A percentile compares a stretch with the other conserved stretches of the same genome.
phyloP scores from a whole-genome alignment of 2,797 vertebrate species.

The Melanotaenia pygmaea region DNA sequence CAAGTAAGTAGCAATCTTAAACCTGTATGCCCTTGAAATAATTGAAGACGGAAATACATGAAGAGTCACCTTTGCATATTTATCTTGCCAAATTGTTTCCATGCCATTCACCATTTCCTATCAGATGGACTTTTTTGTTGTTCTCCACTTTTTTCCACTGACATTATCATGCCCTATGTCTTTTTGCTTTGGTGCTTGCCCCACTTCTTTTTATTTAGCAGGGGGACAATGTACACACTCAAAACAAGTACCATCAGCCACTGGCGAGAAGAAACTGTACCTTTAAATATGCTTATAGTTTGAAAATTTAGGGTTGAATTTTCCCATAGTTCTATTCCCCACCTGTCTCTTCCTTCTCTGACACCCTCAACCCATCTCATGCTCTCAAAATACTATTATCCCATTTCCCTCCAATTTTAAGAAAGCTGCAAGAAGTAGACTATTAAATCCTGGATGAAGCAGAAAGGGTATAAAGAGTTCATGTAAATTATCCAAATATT shows the following conservation, averaged over 20 bases:
- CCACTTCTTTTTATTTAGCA: neutral
- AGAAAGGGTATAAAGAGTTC: constrained; percentile 57
- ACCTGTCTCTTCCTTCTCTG: constrained; percentile 46
- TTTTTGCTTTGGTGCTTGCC: constrained; percentile 21
- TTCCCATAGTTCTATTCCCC: constrained; percentile 52
- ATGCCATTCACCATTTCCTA: neutral
- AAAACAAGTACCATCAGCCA: constrained; percentile 59
- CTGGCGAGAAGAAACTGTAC: constrained; percentile 43
- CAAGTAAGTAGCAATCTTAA: constrained; percentile 41
- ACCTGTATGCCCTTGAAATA: constrained; percentile 49
- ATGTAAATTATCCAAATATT: constrained; percentile 75
- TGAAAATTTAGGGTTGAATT: constrained; percentile 63
- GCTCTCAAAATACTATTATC: constrained; percentile 15
- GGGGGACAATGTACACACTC: constrained; percentile 45
- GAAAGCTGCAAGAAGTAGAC: constrained; percentile 58
- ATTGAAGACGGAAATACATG: neutral
- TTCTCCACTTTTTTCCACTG: neutral
- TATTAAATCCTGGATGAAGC: constrained; percentile 72
- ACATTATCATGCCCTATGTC: constrained; percentile 1
- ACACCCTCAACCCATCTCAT: neutral
- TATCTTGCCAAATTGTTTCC: constrained; percentile 12
- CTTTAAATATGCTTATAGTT: constrained; percentile 66
- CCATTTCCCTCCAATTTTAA: constrained; percentile 36
- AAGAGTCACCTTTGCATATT: constrained; percentile 4
- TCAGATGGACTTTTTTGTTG: neutral